phyloP scores from a whole-genome alignment of 2,113 vertebrate genomes.

The Miniopterus natalensis region DNA sequence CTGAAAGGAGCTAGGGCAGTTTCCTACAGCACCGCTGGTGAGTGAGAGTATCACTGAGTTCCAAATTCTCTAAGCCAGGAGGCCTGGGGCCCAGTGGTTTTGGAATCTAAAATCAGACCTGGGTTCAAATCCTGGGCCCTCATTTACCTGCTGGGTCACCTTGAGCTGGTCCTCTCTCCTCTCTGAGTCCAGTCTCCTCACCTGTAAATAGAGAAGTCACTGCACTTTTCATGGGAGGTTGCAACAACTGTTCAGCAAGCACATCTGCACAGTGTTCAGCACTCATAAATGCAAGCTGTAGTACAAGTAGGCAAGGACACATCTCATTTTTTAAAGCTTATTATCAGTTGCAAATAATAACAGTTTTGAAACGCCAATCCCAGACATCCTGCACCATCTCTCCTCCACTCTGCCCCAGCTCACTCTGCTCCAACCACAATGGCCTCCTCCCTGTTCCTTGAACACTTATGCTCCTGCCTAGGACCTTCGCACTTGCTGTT shows the following conservation, averaged over 20 bases:
- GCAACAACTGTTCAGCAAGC: not conserved
- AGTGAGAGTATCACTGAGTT: not conserved
- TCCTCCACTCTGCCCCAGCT: not conserved
- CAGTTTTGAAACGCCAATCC: not conserved
- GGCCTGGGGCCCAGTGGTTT: not conserved
- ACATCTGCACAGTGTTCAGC: not conserved
- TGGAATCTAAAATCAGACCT: not conserved
- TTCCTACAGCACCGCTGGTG: not conserved
- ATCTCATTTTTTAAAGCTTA: not conserved
- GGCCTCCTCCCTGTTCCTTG: not conserved
- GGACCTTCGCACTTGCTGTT: slow-evolving; percentile 42
- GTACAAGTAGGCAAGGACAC: not conserved
- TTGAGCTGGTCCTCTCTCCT: not conserved
- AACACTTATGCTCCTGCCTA: not conserved
- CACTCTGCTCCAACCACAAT: not conserved
- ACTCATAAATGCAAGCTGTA: not conserved
- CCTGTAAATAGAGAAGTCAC: not conserved
- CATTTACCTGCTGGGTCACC: not conserved
- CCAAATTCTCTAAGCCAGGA: not conserved
- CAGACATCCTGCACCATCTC: not conserved
- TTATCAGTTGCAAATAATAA: slow-evolving; percentile 37
- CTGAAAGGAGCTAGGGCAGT: not conserved
- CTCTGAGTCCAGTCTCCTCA: not conserved
- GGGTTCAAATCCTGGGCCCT: not conserved
- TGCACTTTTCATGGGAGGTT: not conserved